Conservation (phyloP, 2,113 vertebrate genomes). For the Pungitius pungitius region DNA sequence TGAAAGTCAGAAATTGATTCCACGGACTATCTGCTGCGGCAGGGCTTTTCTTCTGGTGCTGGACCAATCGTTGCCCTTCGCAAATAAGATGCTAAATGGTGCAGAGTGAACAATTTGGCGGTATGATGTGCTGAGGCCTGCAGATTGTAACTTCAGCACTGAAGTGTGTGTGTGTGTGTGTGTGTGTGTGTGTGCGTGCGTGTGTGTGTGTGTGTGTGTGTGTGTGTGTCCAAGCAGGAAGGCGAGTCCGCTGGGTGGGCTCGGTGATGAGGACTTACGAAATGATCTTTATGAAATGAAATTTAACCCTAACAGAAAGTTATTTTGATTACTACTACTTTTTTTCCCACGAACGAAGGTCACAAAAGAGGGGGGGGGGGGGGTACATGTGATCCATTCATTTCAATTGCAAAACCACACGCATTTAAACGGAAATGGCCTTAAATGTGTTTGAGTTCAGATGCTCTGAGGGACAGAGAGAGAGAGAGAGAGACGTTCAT, state of each 20-base stretch:
- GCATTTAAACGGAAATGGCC: background rate
- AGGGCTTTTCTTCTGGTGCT: conserved; percentile 1
- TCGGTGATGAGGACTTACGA: background rate
- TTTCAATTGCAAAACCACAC: background rate
- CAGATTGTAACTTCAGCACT: background rate
- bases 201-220: background rate
- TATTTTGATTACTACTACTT: background rate
- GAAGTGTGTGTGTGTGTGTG: background rate
- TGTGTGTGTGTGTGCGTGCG: background rate
- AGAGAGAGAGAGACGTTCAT: conserved; percentile 38
- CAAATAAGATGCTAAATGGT: background rate
- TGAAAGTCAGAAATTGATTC: background rate
- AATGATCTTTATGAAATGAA: background rate
- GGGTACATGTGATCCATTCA: too few relatives aligned
- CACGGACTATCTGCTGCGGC: background rate
- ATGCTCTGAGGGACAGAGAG: conserved; percentile 31
- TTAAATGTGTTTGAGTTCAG: background rate
- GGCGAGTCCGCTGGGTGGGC: too few relatives aligned
- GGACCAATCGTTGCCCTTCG: background rate
- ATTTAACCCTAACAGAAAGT: too few relatives aligned
- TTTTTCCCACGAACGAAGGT: background rate
- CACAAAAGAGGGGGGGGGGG: too few relatives aligned
- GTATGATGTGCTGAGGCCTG: background rate
- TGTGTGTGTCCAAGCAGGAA: background rate
- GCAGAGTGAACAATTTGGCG: background rate